phyloP scores from a whole-genome alignment of 2,113 vertebrate genomes.

The Rafetus swinhoei region DNA sequence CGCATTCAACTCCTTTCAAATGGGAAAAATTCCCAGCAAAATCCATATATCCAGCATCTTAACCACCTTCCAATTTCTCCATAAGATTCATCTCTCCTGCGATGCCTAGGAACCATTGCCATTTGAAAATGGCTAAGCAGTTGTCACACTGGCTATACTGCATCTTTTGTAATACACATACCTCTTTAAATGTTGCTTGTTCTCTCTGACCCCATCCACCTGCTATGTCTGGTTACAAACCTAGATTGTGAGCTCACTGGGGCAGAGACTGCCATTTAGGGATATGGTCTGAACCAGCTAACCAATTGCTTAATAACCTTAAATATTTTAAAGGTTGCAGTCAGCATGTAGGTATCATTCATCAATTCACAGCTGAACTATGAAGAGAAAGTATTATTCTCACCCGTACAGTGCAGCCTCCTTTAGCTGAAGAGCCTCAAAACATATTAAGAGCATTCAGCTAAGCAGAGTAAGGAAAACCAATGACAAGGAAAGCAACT shows the following conservation, averaged over 20 bases:
- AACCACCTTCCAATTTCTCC: background rate
- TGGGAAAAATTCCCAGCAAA: background rate
- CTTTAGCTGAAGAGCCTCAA: background rate
- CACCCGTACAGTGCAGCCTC: background rate
- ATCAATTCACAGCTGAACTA: background rate
- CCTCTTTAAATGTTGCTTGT: background rate
- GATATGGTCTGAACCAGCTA: background rate
- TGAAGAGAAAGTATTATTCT: background rate
- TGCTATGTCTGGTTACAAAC: background rate
- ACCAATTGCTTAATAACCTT: background rate
- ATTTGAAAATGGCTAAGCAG: background rate
- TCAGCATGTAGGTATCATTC: background rate
- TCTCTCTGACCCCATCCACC: too few relatives aligned
- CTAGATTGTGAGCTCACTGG: background rate
- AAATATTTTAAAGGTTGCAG: background rate
- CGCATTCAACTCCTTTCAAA: background rate
- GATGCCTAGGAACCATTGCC: background rate
- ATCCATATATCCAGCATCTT: background rate
- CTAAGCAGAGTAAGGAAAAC: too few relatives aligned
- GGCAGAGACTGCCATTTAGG: background rate
- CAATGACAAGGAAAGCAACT: background rate
- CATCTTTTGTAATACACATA: background rate
- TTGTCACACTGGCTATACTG: background rate
- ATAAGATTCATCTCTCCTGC: background rate
- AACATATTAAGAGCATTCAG: background rate